Percentiles rank a stretch among this genome's conserved stretches.
phyloP scores from a whole-genome alignment of 2,888 invertebrate species.

The Apoda limacodes region DNA sequence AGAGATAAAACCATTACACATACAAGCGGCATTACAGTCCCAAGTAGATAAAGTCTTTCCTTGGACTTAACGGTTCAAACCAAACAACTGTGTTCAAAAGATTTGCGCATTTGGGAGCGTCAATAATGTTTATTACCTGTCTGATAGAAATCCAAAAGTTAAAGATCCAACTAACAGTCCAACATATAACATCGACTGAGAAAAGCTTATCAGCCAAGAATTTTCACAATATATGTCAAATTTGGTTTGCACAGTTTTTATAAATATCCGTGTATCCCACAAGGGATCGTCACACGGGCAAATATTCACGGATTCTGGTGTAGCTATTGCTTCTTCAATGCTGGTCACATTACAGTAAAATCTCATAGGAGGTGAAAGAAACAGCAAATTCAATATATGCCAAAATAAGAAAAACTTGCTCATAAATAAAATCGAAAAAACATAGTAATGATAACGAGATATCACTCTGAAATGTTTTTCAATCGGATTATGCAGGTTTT shows the following conservation, averaged over 20 bases:
- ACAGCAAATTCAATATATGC: slow-evolving; percentile 44
- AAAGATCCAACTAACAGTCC: slow-evolving; percentile 43
- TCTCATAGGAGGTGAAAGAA: slow-evolving; percentile 41
- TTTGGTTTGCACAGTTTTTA: slow-evolving; percentile 42
- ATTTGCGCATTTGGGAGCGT: no score
- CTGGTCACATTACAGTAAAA: slow-evolving; percentile 26
- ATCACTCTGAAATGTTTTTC: slow-evolving; percentile 34
- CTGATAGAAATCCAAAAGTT: slow-evolving; percentile 41
- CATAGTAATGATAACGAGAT: slow-evolving; percentile 36
- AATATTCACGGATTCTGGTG: slow-evolving; percentile 19
- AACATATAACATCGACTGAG: slow-evolving; percentile 37
- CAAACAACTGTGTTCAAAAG: neutral
- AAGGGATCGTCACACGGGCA: slow-evolving; percentile 39
- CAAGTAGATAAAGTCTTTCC: no score
- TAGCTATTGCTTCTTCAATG: slow-evolving; percentile 3
- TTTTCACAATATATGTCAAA: slow-evolving; percentile 33
- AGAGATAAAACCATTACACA: no score
- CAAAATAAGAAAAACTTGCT: slow-evolving; percentile 40
- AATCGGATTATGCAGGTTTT: slow-evolving; percentile 32
- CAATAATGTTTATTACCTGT: no score
- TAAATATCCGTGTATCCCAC: slow-evolving; percentile 40
- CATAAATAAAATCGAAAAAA: slow-evolving; percentile 33
- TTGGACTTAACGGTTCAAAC: no score
- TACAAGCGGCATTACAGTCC: neutral
- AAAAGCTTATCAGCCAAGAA: slow-evolving; percentile 38